These are phyloP conservation scores for Sialis lutaria DNA, from an alignment of 2,888 invertebrate genomes.

Conservation along the genomic window DNA sequence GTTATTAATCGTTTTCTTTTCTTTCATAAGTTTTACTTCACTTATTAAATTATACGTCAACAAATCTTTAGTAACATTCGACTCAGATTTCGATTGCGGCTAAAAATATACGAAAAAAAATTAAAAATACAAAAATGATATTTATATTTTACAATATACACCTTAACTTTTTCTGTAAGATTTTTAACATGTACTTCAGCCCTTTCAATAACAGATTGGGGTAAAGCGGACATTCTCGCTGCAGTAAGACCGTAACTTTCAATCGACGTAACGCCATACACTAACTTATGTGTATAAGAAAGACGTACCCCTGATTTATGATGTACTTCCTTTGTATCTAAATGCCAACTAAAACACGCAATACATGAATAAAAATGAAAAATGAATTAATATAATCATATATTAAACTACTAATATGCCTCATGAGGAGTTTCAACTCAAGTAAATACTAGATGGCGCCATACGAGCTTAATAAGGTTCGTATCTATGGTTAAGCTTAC, in stretches of 20 bases:
- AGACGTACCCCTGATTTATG: slow-evolving; percentile 24
- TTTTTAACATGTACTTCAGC: slow-evolving; percentile 31
- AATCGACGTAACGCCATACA: slow-evolving; percentile 37
- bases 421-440: no score
- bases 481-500: no score
- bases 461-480: no score
- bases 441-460: no score
- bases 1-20: slow-evolving; percentile 13
- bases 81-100: not conserved
- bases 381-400: not conserved
- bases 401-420: no score
- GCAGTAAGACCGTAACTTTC: slow-evolving; percentile 48
- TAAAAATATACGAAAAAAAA: not conserved
- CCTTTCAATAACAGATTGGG: slow-evolving; percentile 32
- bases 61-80: slow-evolving; percentile 12
- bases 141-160: slow-evolving; percentile 11
- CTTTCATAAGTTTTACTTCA: slow-evolving; percentile 17
- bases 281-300: slow-evolving; percentile 44
- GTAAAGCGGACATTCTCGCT: slow-evolving; percentile 41
- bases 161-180: slow-evolving; percentile 24
- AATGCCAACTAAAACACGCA: slow-evolving; percentile 25
- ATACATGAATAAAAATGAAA: not conserved
- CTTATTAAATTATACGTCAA: slow-evolving; percentile 20
- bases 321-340: slow-evolving; percentile 24
- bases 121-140: not conserved